These are phyloP conservation scores for Colletes gigas DNA, from an alignment of 1,140 invertebrate genomes.

Conservation along the genomic window DNA sequence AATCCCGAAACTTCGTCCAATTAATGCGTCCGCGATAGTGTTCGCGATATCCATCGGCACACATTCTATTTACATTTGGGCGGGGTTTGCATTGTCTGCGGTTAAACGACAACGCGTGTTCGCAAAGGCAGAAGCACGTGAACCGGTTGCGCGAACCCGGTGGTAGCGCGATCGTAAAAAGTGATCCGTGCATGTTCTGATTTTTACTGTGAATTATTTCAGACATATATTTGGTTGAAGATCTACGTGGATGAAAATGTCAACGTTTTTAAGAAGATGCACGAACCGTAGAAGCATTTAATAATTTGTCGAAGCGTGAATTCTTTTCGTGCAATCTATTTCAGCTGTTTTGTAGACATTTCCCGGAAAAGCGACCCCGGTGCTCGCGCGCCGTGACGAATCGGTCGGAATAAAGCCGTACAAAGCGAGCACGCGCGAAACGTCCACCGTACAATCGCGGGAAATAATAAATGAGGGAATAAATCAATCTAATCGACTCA, in stretches of 20 bases:
- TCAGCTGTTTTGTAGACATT: too few relatives aligned
- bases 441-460: slow-evolving; percentile 14
- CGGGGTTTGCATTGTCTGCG: neutral
- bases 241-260: too few relatives aligned
- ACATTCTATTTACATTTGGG: neutral
- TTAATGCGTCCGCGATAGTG: neutral
- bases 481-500: slow-evolving; percentile 41
- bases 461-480: slow-evolving; percentile 45
- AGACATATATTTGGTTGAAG: neutral
- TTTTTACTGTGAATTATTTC: neutral
- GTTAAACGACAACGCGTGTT: neutral
- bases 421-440: neutral
- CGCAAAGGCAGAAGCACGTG: too few relatives aligned
- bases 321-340: too few relatives aligned
- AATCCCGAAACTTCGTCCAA: slow-evolving; percentile 31
- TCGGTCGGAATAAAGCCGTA: neutral
- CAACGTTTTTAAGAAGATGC: too few relatives aligned
- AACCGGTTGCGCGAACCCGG: too few relatives aligned
- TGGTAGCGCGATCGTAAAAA: too few relatives aligned
- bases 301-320: too few relatives aligned
- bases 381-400: too few relatives aligned
- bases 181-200: neutral
- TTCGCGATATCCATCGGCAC: neutral
- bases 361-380: too few relatives aligned
- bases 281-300: too few relatives aligned